Percentiles rank a stretch among this genome's conserved stretches.
Conservation (phyloP, 2,113 vertebrate species). For the Apus apus region DNA sequence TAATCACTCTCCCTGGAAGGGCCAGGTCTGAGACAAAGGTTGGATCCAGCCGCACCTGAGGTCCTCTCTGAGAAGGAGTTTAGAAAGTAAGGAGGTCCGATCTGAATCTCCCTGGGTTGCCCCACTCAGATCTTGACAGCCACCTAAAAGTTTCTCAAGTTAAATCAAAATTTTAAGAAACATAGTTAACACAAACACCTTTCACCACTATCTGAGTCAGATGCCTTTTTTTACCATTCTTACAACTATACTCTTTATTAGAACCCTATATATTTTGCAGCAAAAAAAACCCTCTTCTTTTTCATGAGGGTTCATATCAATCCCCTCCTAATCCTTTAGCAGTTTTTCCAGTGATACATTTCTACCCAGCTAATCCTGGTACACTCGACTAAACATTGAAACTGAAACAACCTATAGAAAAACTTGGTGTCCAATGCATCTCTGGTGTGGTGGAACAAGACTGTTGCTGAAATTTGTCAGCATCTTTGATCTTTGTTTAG, state of each 20-base stretch:
- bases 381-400: neutral
- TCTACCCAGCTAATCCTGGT: neutral
- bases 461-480: neutral
- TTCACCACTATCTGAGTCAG: neutral
- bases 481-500: neutral
- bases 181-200: neutral
- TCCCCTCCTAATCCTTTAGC: neutral
- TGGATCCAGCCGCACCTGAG: no score
- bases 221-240: neutral
- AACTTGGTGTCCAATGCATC: neutral
- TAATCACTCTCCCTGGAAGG: no score
- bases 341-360: neutral
- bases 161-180: neutral
- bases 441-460: rapidly evolving
- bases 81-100: no score
- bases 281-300: neutral
- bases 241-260: neutral
- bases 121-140: no score
- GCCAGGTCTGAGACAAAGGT: no score
- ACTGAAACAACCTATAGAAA: neutral
- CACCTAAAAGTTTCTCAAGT: neutral
- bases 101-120: no score
- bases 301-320: neutral
- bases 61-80: no score
- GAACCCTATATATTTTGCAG: neutral